phyloP scores from a whole-genome alignment of 1,140 invertebrate species.

The Lasaia peninsularis region DNA sequence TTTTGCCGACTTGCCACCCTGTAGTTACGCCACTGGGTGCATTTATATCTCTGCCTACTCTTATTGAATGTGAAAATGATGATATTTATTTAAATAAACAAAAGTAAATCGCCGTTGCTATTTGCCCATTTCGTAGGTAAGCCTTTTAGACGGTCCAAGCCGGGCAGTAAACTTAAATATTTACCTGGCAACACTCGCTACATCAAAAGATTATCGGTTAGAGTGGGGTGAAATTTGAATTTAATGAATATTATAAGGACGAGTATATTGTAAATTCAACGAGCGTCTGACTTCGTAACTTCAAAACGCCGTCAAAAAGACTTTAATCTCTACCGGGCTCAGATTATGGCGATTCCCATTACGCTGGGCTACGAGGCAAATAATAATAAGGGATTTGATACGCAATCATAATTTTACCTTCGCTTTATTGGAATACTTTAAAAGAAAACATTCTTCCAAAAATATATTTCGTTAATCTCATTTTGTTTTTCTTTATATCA shows the following conservation, averaged over 20 bases:
- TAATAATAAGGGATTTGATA: conserved; percentile 18
- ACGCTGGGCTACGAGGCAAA: conserved; percentile 1
- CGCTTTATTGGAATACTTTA: conserved; percentile 2
- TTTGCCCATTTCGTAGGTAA: too few relatives aligned
- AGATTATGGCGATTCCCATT: conserved; percentile 15
- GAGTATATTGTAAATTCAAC: not conserved
- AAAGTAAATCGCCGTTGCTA: too few relatives aligned
- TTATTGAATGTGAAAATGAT: too few relatives aligned
- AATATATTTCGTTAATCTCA: too few relatives aligned
- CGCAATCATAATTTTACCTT: conserved; percentile 19
- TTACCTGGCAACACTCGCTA: not conserved
- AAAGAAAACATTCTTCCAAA: conserved; percentile 3
- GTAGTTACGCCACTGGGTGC: too few relatives aligned
- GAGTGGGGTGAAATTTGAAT: conserved; percentile 16
- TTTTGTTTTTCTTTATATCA: too few relatives aligned
- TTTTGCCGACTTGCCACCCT: too few relatives aligned
- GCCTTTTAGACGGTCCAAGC: too few relatives aligned
- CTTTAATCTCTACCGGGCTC: conserved; percentile 8
- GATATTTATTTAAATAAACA: too few relatives aligned
- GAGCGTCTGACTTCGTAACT: conserved; percentile 8
- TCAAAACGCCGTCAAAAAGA: conserved; percentile 15
- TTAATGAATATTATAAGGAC: conserved; percentile 19
- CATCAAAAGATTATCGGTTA: conserved; percentile 18
- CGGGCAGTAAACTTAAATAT: not conserved
- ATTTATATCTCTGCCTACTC: too few relatives aligned